Percentiles rank a stretch among this genome's conserved stretches.
Evolutionary conservation across 2,113 vertebrate species (phyloP).

Genomic region (Boulengeromyrus knoepffleri): DNA sequence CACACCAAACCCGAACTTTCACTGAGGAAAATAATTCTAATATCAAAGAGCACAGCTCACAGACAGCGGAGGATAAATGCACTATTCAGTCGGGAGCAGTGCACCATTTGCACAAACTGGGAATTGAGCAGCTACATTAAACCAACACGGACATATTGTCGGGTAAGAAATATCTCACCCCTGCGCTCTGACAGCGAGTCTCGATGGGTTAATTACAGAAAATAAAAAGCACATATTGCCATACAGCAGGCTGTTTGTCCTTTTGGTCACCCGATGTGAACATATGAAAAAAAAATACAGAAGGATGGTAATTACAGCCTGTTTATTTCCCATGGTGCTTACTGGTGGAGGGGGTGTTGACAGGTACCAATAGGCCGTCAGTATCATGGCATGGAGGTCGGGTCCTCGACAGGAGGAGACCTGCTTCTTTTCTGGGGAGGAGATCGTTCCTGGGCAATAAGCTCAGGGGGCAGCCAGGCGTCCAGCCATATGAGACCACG

Average conservation of each 20-base stretch:
- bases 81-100: background rate
- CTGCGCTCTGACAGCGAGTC: background rate
- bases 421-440: background rate
- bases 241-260: background rate
- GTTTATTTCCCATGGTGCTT: constrained; percentile 32
- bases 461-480: background rate
- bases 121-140: background rate
- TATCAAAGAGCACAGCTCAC: background rate
- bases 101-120: background rate
- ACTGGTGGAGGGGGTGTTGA: background rate
- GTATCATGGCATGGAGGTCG: constrained; percentile 62
- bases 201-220: background rate
- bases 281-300: constrained; percentile 16
- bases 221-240: background rate
- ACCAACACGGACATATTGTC: background rate
- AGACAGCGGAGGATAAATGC: background rate
- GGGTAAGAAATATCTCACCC: background rate
- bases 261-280: constrained; percentile 3
- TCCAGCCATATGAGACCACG: constrained; percentile 54
- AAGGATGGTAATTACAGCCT: constrained; percentile 13
- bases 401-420: constrained; percentile 50
- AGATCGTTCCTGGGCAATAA: constrained; percentile 45
- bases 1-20: background rate
- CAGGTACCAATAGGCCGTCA: constrained; percentile 26
- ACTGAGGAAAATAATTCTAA: background rate